phyloP scores from a whole-genome alignment of 2,888 invertebrate species.

The Germaria angustata region DNA sequence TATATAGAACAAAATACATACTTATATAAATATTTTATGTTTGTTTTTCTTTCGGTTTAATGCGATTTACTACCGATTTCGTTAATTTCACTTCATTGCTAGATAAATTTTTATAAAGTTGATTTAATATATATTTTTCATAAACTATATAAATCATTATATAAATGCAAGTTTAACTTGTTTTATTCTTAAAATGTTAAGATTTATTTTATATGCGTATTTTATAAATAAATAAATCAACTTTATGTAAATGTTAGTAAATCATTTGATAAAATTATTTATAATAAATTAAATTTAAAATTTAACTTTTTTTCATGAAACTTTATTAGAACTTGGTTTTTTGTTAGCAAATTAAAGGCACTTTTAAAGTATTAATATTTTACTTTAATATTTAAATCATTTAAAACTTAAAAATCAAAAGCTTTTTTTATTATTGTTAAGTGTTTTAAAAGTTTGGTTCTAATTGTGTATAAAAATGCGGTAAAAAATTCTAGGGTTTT shows the following conservation, averaged over 20 bases:
- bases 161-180: slow-evolving; percentile 66
- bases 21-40: neutral
- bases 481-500: slow-evolving; percentile 28
- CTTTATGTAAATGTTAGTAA: slow-evolving; percentile 58
- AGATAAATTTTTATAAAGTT: slow-evolving; percentile 13
- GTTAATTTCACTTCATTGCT: neutral
- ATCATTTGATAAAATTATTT: slow-evolving; percentile 47
- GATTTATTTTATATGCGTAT: slow-evolving; percentile 37
- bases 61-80: neutral
- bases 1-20: slow-evolving; percentile 38
- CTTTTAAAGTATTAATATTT: slow-evolving; percentile 56
- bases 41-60: neutral
- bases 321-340: slow-evolving; percentile 26
- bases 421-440: slow-evolving; percentile 4
- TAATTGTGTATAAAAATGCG: slow-evolving; percentile 51
- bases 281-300: slow-evolving; percentile 54
- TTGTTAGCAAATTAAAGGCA: slow-evolving; percentile 64
- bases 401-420: slow-evolving; percentile 35
- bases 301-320: slow-evolving; percentile 62
- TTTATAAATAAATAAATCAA: slow-evolving; percentile 46
- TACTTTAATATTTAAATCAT: neutral
- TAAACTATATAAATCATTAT: slow-evolving; percentile 20
- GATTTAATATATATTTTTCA: neutral
- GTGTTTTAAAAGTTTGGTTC: slow-evolving; percentile 23
- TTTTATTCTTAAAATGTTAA: slow-evolving; percentile 48